phyloP scores from a whole-genome alignment of 2,888 invertebrate species.

The Fragum fragum region DNA sequence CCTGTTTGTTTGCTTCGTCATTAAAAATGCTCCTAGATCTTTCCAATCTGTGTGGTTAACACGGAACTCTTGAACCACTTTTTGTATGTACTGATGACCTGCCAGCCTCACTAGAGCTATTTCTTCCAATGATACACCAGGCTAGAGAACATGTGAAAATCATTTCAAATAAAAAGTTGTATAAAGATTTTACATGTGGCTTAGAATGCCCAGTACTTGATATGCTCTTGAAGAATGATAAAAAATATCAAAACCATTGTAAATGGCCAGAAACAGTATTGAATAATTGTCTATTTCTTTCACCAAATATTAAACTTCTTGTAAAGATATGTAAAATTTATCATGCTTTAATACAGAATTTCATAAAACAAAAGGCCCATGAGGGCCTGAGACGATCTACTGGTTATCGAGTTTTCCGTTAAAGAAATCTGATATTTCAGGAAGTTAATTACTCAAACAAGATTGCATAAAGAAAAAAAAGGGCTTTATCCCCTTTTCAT shows the following conservation, averaged over 20 bases:
- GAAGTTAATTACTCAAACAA: no score
- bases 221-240: neutral
- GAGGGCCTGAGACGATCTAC: no score
- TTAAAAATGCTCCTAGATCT: slow-evolving; percentile 80
- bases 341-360: no score
- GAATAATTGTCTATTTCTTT: no score
- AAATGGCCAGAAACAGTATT: neutral
- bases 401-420: no score
- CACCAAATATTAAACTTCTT: no score
- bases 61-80: slow-evolving; percentile 76
- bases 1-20: slow-evolving; percentile 81
- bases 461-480: no score
- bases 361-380: no score
- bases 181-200: neutral
- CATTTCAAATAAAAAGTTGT: neutral
- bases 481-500: no score
- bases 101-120: slow-evolving; percentile 77
- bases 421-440: no score
- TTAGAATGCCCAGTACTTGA: neutral
- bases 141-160: slow-evolving; percentile 37
- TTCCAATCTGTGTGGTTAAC: slow-evolving; percentile 82
- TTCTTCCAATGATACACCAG: slow-evolving; percentile 54
- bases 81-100: slow-evolving; percentile 71
- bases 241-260: neutral
- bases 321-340: no score